These are phyloP conservation scores for Premnoplex brunnescens DNA, from an alignment of 2,797 vertebrate genomes.

Conservation along the genomic window DNA sequence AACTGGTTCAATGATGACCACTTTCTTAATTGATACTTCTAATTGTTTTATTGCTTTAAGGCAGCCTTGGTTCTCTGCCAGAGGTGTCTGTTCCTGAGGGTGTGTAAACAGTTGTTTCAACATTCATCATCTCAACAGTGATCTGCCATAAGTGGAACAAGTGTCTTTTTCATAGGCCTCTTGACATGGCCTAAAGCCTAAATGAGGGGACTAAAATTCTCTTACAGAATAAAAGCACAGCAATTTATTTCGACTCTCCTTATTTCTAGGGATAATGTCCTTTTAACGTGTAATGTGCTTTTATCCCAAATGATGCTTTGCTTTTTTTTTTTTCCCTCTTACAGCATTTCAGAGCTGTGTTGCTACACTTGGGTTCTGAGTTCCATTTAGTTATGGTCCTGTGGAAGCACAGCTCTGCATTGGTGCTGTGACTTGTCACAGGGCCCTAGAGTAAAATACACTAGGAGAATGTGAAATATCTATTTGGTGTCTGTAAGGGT, in stretches of 20 bases:
- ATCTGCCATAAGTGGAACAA: background rate
- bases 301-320: background rate
- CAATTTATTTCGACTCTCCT: background rate
- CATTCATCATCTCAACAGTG: background rate
- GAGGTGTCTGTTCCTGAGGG: background rate
- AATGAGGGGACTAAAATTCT: background rate
- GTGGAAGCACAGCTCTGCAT: background rate
- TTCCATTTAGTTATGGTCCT: fast-evolving
- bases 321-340: too few species aligned
- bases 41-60: background rate
- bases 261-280: background rate
- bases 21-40: background rate
- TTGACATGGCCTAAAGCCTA: background rate
- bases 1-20: background rate
- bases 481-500: background rate
- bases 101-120: background rate
- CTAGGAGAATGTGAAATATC: background rate
- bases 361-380: too few species aligned
- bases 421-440: background rate
- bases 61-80: background rate
- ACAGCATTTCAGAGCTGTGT: too few species aligned
- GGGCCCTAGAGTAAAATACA: background rate
- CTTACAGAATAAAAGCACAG: background rate
- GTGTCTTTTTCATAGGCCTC: background rate
- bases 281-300: background rate